Percentiles rank a stretch among this genome's conserved stretches.
Evolutionary conservation across 2,888 invertebrate genomes (phyloP).

Genomic region (Troilus luridus): DNA sequence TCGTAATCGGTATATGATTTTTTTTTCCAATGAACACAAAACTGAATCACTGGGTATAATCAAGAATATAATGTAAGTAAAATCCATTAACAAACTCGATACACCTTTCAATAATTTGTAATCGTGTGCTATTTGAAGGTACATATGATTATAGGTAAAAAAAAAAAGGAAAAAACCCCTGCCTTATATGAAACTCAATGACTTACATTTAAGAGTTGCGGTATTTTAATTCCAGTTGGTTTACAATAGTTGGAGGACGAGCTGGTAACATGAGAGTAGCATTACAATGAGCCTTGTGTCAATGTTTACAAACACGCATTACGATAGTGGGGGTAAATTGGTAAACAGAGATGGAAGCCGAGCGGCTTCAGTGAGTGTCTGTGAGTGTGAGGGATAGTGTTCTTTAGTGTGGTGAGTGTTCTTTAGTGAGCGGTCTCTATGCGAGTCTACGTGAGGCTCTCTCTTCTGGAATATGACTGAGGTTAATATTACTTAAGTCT

Average conservation of each 20-base stretch:
- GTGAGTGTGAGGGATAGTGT: neutral
- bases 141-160: too few relatives aligned
- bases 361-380: constrained; percentile 7
- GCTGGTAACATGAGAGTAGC: neutral
- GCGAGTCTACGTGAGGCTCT: neutral
- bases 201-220: neutral
- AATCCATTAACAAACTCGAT: too few relatives aligned
- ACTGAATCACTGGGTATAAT: too few relatives aligned
- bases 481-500: neutral
- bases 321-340: constrained; percentile 38
- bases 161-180: too few relatives aligned
- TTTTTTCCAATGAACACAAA: too few relatives aligned
- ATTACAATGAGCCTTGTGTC: constrained; percentile 26
- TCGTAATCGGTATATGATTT: too few relatives aligned
- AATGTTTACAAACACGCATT: constrained; percentile 24
- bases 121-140: too few relatives aligned
- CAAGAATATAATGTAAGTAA: too few relatives aligned
- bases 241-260: constrained; percentile 10
- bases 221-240: neutral
- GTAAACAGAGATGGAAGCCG: constrained; percentile 34
- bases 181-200: neutral
- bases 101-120: too few relatives aligned
- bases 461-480: neutral
- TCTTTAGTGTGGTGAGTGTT: neutral
- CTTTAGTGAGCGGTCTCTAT: neutral